These are phyloP conservation scores for Cyclophora albipunctata DNA, from an alignment of 2,888 invertebrate genomes.

Conservation along the genomic window DNA sequence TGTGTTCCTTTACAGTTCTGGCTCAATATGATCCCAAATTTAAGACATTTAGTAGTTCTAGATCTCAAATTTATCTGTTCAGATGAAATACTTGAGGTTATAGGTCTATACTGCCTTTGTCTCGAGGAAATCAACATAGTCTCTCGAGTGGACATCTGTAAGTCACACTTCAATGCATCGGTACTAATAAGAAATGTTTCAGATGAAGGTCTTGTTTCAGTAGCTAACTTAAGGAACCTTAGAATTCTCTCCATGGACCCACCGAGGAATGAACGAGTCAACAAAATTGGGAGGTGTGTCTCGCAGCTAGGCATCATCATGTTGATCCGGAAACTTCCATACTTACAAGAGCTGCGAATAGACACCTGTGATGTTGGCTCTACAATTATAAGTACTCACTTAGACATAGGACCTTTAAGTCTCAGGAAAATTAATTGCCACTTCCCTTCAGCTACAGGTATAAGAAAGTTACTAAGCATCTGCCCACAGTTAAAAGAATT, in stretches of 20 bases:
- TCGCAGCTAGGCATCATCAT: constrained; percentile 63
- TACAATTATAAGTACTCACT: constrained; percentile 51
- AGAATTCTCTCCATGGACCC: constrained; percentile 64
- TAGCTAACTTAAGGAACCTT: constrained; percentile 54
- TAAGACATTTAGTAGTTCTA: constrained; percentile 53
- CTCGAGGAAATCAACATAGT: constrained; percentile 68
- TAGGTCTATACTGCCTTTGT: constrained; percentile 49
- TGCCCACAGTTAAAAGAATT: constrained; percentile 61
- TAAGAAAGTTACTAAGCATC: constrained; percentile 56
- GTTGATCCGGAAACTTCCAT: constrained; percentile 54
- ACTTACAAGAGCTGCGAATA: constrained; percentile 59
- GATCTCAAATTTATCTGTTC: constrained; percentile 70
- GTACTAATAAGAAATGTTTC: constrained; percentile 66
- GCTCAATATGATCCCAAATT: constrained; percentile 50
- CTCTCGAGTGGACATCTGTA: constrained; percentile 63
- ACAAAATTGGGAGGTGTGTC: constrained; percentile 59
- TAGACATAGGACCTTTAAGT: constrained; percentile 54
- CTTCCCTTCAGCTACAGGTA: constrained; percentile 61
- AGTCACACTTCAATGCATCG: constrained; percentile 65
- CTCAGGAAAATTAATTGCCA: constrained; percentile 65
- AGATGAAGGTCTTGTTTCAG: constrained; percentile 53
- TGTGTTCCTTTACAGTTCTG: constrained; percentile 59
- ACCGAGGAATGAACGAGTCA: constrained; percentile 59
- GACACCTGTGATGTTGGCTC: constrained; percentile 71
- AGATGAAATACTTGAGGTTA: constrained; percentile 64